Base-by-base conservation (phyloP, 2,888 invertebrate species). In the Orthosia gracilis region DNA sequence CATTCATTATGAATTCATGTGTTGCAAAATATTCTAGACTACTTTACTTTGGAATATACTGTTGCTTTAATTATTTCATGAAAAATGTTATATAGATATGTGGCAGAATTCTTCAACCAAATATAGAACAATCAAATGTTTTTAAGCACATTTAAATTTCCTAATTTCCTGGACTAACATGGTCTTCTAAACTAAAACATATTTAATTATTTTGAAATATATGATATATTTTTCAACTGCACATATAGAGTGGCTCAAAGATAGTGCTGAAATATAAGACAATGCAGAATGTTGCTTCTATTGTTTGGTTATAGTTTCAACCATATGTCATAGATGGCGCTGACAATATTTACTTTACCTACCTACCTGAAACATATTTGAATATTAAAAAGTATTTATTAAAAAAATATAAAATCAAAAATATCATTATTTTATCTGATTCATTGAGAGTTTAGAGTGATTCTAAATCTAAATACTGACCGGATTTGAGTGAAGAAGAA, bases 1-100 rank as follows among this genome's bases (percentile, higher is more conserved):
- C 31, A 68, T 62, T 21, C 5, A 62, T 57, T 68, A 67, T 26
- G 23, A 15, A 26, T 54, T 54, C 26, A 70, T 31, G 26, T 23
- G 11, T 47, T 55, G 26, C 47, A 26, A 21, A 66, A 45, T 65
- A 45, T 66, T 65, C 9, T 26, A 54, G n/a, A 66, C n/a, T 7
- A 52, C 12, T 23, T n/a, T 17, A 63, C 45, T 7, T 18, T 40
- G 40, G 40, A 4, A 40, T 9, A 40, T 40, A 49, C 3, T 31
- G 7, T 26, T 47, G 7, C 15, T 47, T 67, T 62, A 26, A 62
- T n/a, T 47, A n/a, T 26, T n/a, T 67, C 31, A 12, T 13, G 21
- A 31, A 31, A 9, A 49, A 4, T 63, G 13, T 13, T 18, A n/a
- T n/a, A n/a, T n/a, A 4, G 21, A 59, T 23, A 59, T 45, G 18